Evolutionary conservation across 2,888 invertebrate species (phyloP).

Genomic region (Mycalesis mineus): DNA sequence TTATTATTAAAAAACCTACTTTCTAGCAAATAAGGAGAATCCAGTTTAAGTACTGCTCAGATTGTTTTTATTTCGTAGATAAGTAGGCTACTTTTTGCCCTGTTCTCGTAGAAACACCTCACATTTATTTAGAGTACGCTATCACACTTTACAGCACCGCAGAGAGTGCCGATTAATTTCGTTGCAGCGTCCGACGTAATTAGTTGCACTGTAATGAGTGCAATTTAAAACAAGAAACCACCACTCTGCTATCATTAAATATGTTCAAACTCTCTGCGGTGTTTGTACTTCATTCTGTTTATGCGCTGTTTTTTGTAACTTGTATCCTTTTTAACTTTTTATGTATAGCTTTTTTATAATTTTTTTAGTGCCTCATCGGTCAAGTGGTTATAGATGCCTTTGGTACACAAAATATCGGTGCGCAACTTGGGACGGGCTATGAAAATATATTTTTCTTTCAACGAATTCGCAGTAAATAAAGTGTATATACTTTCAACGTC

Average conservation of each 20-base stretch:
- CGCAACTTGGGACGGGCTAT: too few species aligned
- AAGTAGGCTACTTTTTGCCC: constrained; percentile 15
- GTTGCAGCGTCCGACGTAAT: constrained; percentile 25
- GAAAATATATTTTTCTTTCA: too few species aligned
- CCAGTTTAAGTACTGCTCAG: too few species aligned
- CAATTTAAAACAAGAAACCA: constrained; percentile 27
- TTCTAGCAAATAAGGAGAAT: too few species aligned
- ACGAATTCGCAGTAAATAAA: too few species aligned
- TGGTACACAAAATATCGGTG: too few species aligned
- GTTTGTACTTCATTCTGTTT: constrained; percentile 7
- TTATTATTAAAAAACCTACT: too few species aligned
- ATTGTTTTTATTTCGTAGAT: too few species aligned
- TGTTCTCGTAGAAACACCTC: constrained; percentile 12
- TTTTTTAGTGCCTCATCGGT: too few species aligned
- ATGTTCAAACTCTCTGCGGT: constrained; percentile 5
- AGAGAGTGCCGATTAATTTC: constrained; percentile 26
- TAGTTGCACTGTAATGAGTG: constrained; percentile 27
- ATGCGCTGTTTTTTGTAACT: background rate
- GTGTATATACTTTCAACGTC: too few species aligned
- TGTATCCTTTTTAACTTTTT: background rate
- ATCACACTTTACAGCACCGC: constrained; percentile 25
- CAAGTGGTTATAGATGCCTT: too few species aligned
- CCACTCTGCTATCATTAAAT: constrained; percentile 14
- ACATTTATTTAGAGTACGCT: constrained; percentile 24
- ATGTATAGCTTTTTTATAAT: too few species aligned